These are phyloP conservation scores for Oryctolagus cuniculus DNA, from an alignment of 2,113 vertebrate species.

Conservation along the genomic window mOryCun1.1 NC_091450.1:40075501-40076000, in stretches of 20 bases:
- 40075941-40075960: too few species aligned
- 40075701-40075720: not conserved
- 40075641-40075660: too few species aligned
- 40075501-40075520: not conserved
- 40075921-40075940: too few species aligned
- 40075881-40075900: too few species aligned
- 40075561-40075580: constrained; percentile 1
- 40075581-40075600: not conserved
- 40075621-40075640: not conserved
- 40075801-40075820: not conserved
- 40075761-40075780: not conserved
- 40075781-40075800: not conserved
- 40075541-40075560: constrained; percentile 63
- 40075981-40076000: too few species aligned
- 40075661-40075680: too few species aligned
- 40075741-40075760: not conserved
- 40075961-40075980: too few species aligned
- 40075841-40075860: too few species aligned
- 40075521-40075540: not conserved
- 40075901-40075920: too few species aligned
- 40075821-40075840: not conserved
- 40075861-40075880: too few species aligned
- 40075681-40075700: not conserved
- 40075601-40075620: not conserved
- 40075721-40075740: not conserved